phyloP scores from a whole-genome alignment of 2,797 vertebrate genomes.

The Peromyscus melanophrys region DNA sequence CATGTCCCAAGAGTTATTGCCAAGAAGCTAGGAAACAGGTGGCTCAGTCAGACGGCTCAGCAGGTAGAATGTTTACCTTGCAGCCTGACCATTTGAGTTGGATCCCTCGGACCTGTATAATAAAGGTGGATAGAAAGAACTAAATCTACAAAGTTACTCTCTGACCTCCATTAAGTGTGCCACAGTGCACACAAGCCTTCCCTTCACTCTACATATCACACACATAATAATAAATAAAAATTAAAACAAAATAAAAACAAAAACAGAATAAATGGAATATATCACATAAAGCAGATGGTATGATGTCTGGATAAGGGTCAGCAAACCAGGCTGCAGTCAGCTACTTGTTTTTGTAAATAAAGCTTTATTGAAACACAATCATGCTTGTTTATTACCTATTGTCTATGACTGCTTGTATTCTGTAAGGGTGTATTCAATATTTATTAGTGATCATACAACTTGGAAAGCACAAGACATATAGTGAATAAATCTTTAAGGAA shows the following conservation, averaged over 20 bases:
- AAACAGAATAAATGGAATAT: not conserved
- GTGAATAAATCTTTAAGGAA: not conserved
- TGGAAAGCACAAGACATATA: constrained; percentile 3
- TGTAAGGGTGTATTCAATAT: not conserved
- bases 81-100: not conserved
- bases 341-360: constrained; percentile 49
- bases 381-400: not conserved
- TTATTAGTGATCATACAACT: not conserved
- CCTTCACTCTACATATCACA: not conserved
- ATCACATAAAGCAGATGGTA: not conserved
- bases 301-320: not conserved
- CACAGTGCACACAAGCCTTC: too few species aligned
- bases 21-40: not conserved
- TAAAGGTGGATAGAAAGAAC: not conserved
- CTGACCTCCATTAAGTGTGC: not conserved
- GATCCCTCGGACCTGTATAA: not conserved
- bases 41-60: not conserved
- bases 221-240: not conserved
- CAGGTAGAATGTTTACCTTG: not conserved
- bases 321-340: not conserved
- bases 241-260: not conserved
- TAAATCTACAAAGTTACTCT: not conserved
- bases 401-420: not conserved
- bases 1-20: not conserved
- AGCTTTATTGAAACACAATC: not conserved